A percentile compares a stretch with the other conserved stretches of the same genome.
Evolutionary conservation across 1,140 invertebrate genomes (phyloP).

Genomic region (Halyomorpha halys): DNA sequence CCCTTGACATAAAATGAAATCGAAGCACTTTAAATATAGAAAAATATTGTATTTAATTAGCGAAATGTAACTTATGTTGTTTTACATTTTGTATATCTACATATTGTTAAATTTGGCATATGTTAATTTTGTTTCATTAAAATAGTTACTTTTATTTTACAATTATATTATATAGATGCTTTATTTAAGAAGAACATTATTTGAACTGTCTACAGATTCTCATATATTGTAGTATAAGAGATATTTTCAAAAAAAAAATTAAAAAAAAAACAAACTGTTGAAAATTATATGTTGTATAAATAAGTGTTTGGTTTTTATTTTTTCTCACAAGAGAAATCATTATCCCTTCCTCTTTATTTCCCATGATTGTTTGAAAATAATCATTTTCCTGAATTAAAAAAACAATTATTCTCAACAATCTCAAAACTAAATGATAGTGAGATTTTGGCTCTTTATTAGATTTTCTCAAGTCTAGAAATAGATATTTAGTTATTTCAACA

Average conservation of each 20-base stretch:
- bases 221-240: constrained; percentile 25
- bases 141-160: constrained; percentile 27
- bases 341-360: too few relatives aligned
- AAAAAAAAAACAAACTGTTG: constrained; percentile 25
- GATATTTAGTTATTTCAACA: too few relatives aligned
- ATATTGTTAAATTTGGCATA: constrained; percentile 26
- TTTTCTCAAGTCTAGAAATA: too few relatives aligned
- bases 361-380: too few relatives aligned
- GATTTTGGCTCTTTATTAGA: too few relatives aligned
- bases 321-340: not conserved
- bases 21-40: constrained; percentile 17
- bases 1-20: constrained; percentile 15
- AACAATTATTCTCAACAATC: too few relatives aligned
- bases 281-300: constrained; percentile 28
- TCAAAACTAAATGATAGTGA: too few relatives aligned
- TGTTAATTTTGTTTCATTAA: constrained; percentile 20
- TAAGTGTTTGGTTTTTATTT: not conserved
- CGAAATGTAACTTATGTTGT: constrained; percentile 17
- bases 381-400: too few relatives aligned
- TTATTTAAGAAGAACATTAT: constrained; percentile 27
- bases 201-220: constrained; percentile 26
- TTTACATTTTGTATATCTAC: constrained; percentile 24
- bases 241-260: constrained; percentile 24
- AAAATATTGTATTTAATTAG: constrained; percentile 18
- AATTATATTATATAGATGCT: constrained; percentile 26